Conservation (phyloP, 1,140 invertebrate genomes). For the Luehdorfia chinensis region DNA sequence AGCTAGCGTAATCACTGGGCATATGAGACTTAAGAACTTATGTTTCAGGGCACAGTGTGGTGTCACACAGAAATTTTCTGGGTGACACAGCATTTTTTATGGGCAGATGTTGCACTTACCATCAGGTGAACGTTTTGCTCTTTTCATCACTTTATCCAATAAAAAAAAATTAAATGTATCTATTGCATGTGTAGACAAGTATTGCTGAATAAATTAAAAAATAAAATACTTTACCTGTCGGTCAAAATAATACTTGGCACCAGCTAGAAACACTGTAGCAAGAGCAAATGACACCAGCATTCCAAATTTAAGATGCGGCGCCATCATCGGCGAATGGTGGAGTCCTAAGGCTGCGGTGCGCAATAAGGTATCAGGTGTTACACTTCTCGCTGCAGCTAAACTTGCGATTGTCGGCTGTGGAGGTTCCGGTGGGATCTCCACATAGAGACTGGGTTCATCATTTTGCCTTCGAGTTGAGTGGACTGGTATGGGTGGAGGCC, state of each 20-base stretch:
- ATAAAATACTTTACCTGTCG: constrained; percentile 80
- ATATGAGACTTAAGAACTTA: too few relatives aligned
- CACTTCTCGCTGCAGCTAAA: constrained; percentile 60
- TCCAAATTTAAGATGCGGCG: constrained; percentile 79
- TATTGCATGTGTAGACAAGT: too few relatives aligned
- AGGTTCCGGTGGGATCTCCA: constrained; percentile 63
- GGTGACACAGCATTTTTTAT: too few relatives aligned
- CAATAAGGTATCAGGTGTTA: constrained; percentile 61
- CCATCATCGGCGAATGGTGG: constrained; percentile 73
- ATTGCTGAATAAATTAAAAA: too few relatives aligned
- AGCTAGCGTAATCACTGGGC: too few relatives aligned
- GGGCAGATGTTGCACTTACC: too few relatives aligned
- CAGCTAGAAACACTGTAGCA: constrained; percentile 80
- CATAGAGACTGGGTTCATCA: constrained; percentile 56
- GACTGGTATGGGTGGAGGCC: constrained; percentile 48
- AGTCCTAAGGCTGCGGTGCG: constrained; percentile 62
- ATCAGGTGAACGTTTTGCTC: too few relatives aligned
- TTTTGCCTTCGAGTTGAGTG: constrained; percentile 39
- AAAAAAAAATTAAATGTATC: too few relatives aligned
- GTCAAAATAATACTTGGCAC: constrained; percentile 83
- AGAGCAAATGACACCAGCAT: constrained; percentile 82
- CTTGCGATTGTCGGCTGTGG: constrained; percentile 59
- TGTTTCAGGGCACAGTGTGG: too few relatives aligned
- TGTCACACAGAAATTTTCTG: too few relatives aligned
- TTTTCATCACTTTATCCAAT: too few relatives aligned